Evolutionary conservation across 1,140 invertebrate genomes (phyloP).

Genomic region (Drosophila watanabei): DNA sequence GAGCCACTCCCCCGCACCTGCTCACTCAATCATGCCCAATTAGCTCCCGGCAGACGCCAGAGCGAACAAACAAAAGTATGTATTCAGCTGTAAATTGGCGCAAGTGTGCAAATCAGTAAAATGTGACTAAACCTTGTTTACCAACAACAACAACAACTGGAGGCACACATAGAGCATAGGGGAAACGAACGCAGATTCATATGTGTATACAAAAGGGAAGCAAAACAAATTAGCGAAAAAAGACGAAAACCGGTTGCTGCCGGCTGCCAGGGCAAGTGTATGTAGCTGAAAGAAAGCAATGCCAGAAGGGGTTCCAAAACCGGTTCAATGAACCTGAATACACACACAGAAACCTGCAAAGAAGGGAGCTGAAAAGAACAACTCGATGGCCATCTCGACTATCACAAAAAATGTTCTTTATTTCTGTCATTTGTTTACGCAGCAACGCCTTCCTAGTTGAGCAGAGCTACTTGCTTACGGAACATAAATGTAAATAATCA

Average conservation of each 20-base stretch:
- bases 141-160: conserved; percentile 24
- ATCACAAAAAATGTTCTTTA: conserved; percentile 58
- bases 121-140: conserved; percentile 48
- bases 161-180: not conserved
- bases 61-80: conserved; percentile 10
- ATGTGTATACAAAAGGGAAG: not conserved
- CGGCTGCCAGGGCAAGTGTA: conserved; percentile 40
- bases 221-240: conserved; percentile 45
- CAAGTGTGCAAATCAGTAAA: conserved; percentile 48
- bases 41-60: conserved; percentile 1
- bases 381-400: conserved; percentile 18
- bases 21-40: conserved; percentile 31
- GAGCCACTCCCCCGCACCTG: conserved; percentile 30
- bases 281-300: conserved; percentile 54
- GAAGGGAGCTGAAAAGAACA: conserved; percentile 13
- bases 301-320: conserved; percentile 52
- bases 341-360: conserved; percentile 21
- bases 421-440: conserved; percentile 46
- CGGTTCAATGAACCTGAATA: conserved; percentile 71
- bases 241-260: conserved; percentile 53
- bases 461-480: conserved; percentile 52
- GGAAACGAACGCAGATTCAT: conserved; percentile 7
- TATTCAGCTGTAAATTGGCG: conserved; percentile 43
- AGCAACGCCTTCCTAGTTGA: conserved; percentile 50
- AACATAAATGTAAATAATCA: conserved; percentile 44